A percentile compares a stretch with the other conserved stretches of the same genome.
Evolutionary conservation across 2,888 invertebrate species (phyloP).

Genomic region (Emmelina monodactyla): DNA sequence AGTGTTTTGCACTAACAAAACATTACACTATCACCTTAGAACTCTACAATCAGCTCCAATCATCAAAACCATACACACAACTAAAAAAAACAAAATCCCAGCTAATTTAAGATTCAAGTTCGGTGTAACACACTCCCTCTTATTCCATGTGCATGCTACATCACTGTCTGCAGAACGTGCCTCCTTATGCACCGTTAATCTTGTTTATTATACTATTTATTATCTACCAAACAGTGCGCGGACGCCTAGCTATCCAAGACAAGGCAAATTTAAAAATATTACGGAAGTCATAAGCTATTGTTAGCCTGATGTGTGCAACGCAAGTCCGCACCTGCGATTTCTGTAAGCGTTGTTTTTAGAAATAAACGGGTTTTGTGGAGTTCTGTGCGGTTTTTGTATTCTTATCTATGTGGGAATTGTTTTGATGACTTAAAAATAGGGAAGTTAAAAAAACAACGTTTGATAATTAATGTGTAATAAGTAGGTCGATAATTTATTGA

Average conservation of each 20-base stretch:
- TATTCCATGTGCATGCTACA: conserved; percentile 38
- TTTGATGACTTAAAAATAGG: too few relatives aligned
- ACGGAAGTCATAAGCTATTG: conserved; percentile 19
- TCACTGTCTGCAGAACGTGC: conserved; percentile 56
- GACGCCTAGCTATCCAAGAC: conserved; percentile 25
- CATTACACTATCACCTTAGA: too few relatives aligned
- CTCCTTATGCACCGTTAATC: conserved; percentile 60
- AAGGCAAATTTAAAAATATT: conserved; percentile 30
- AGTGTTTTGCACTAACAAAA: too few relatives aligned
- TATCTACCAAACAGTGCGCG: conserved; percentile 31
- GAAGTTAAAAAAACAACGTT: too few relatives aligned
- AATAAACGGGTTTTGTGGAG: too few relatives aligned
- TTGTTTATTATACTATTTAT: conserved; percentile 61
- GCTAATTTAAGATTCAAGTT: conserved; percentile 4
- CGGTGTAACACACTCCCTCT: conserved; percentile 24
- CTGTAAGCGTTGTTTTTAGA: too few relatives aligned
- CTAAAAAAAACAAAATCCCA: not conserved
- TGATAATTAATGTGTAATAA: too few relatives aligned
- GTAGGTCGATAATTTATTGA: too few relatives aligned
- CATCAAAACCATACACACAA: too few relatives aligned
- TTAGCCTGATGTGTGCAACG: not conserved
- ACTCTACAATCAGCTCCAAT: too few relatives aligned
- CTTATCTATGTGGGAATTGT: too few relatives aligned
- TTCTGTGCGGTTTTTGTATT: too few relatives aligned
- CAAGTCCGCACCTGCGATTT: not conserved